Percentiles rank a stretch among this genome's conserved stretches.
Evolutionary conservation across 2,888 invertebrate genomes (phyloP).

Genomic region (Bruchidius siliquastri): DNA sequence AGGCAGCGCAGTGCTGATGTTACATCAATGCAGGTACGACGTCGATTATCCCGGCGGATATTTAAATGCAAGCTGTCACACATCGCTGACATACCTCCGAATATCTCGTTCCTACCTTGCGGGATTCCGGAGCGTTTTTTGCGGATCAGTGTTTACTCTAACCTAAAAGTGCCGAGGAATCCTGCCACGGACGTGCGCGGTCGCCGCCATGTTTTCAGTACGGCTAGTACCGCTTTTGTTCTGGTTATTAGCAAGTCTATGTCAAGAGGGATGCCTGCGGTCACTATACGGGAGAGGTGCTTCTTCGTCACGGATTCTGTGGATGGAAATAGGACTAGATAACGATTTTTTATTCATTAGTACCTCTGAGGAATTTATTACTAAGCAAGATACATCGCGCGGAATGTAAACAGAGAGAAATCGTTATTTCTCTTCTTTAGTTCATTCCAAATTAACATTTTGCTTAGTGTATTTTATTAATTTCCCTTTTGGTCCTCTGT

Average conservation of each 20-base stretch:
- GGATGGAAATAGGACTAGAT: neutral
- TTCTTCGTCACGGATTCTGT: neutral
- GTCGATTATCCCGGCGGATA: conserved; percentile 17
- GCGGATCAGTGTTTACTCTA: neutral
- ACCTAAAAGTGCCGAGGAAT: conserved; percentile 2
- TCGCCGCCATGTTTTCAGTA: conserved; percentile 35
- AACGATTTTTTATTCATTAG: neutral
- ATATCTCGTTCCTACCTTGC: neutral
- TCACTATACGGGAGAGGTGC: neutral
- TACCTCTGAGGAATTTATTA: neutral
- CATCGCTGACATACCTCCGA: conserved; percentile 27
- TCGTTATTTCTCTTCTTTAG: neutral
- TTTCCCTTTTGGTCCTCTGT: too few relatives aligned
- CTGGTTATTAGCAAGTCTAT: conserved; percentile 39
- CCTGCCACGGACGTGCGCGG: conserved; percentile 21
- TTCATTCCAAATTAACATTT: neutral
- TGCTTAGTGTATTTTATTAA: too few relatives aligned
- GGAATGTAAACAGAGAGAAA: neutral
- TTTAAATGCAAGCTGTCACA: conserved; percentile 37
- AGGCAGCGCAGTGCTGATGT: neutral
- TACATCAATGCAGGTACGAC: conserved; percentile 16
- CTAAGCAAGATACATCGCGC: neutral
- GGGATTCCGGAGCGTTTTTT: neutral
- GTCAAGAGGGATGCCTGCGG: conserved; percentile 7
- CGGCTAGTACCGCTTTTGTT: conserved; percentile 41